A percentile compares a stretch with the other conserved stretches of the same genome.
phyloP scores from a whole-genome alignment of 92 coral and sea anemone genomes.

The Phenganax marumi region DNA sequence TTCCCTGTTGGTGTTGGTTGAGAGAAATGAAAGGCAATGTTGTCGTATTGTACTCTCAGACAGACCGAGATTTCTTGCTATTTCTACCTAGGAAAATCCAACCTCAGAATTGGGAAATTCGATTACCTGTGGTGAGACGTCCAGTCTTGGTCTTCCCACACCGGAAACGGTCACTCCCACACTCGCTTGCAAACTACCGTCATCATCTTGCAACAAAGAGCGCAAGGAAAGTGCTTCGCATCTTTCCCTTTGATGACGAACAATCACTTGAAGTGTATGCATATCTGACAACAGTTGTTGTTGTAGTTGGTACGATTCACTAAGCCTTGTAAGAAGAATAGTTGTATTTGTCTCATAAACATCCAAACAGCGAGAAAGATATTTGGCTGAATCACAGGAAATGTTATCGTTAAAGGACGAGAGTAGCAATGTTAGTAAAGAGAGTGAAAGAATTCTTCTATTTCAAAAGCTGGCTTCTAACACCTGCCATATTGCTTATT shows the following conservation, averaged over 20 bases:
- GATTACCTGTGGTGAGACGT: conserved; percentile 8
- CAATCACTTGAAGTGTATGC: background rate
- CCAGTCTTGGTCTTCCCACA: conserved; percentile 18
- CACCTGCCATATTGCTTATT: conserved; percentile 7
- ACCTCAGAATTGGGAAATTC: background rate
- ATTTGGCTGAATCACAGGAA: conserved; percentile 24
- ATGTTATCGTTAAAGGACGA: conserved; percentile 5
- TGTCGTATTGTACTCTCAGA: conserved; percentile 23
- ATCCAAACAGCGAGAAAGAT: conserved; percentile 14
- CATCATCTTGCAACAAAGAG: conserved; percentile 14
- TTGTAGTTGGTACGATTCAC: background rate
- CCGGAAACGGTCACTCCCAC: conserved; percentile 3
- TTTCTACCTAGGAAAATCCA: conserved; percentile 20
- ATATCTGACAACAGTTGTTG: conserved; percentile 16
- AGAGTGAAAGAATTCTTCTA: conserved; percentile 29
- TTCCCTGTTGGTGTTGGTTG: background rate
- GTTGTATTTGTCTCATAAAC: conserved; percentile 6
- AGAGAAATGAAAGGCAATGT: background rate
- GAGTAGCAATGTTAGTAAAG: conserved; percentile 7
- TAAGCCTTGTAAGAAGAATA: background rate
- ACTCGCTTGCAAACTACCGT: background rate
- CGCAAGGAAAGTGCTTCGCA: conserved; percentile 11
- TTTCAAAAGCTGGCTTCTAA: conserved; percentile 29
- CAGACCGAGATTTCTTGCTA: conserved; percentile 11
- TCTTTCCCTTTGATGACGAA: background rate